A percentile compares a stretch with the other conserved stretches of the same genome.
These are phyloP conservation scores for Oasisia sp. DNA, from an alignment of 2,888 invertebrate genomes.

Conservation along the genomic window DNA sequence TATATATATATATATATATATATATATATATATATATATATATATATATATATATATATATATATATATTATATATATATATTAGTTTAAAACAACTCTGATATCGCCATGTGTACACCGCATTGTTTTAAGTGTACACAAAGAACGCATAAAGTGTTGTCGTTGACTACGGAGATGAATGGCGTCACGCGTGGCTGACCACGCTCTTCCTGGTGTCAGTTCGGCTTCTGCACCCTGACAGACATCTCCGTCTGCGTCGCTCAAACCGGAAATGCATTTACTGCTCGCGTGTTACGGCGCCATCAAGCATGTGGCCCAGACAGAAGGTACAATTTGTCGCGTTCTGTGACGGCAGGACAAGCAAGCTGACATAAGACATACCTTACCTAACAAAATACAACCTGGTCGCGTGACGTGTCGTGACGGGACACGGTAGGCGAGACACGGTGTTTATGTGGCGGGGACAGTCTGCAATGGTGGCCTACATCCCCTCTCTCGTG, in stretches of 20 bases:
- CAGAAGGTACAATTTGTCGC: background rate
- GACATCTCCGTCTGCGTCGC: background rate
- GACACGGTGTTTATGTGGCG: background rate
- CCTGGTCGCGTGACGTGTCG: background rate
- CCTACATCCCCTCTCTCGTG: background rate
- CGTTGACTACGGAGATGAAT: background rate
- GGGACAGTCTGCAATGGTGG: background rate
- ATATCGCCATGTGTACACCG: background rate
- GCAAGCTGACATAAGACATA: background rate
- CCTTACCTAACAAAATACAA: background rate
- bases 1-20: too few relatives aligned
- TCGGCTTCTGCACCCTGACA: background rate
- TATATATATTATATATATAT: too few relatives aligned
- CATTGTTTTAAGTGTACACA: background rate
- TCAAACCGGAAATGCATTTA: slow-evolving; percentile 5
- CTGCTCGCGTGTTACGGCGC: background rate
- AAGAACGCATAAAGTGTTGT: background rate
- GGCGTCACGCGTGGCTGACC: background rate
- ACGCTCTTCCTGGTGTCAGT: background rate
- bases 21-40: too few relatives aligned
- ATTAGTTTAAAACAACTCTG: background rate
- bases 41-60: too few relatives aligned
- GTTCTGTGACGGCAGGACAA: background rate
- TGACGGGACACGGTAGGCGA: background rate
- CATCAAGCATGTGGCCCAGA: background rate